Percentiles rank a stretch among this genome's conserved stretches.
These are phyloP conservation scores for Aporophyla lueneburgensis DNA, from an alignment of 2,888 invertebrate species.

Conservation along the genomic window DNA sequence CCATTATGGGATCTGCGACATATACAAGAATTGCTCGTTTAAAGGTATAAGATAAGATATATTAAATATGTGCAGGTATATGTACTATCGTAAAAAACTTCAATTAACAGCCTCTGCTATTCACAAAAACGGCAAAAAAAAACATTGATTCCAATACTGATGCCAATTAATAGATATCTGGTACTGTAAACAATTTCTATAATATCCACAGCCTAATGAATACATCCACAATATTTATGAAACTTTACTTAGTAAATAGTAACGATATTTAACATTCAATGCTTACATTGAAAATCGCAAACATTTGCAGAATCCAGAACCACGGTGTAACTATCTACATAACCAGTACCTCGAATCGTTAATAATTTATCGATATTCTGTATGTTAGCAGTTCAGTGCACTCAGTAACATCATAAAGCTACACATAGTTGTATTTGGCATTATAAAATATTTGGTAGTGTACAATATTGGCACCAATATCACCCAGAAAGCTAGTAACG, in stretches of 20 bases:
- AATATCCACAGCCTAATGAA: not conserved
- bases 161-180: not conserved
- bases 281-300: not conserved
- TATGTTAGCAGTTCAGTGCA: not conserved
- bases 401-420: not conserved
- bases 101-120: not conserved
- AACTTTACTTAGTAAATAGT: not conserved
- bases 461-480: not conserved
- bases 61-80: not conserved
- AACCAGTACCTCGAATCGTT: not conserved
- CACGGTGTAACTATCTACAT: not conserved
- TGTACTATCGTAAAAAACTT: not conserved
- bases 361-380: not conserved
- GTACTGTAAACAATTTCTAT: not conserved
- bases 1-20: too few relatives aligned
- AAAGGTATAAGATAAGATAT: too few relatives aligned
- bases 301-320: slow-evolving; percentile 4
- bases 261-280: not conserved
- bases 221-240: not conserved
- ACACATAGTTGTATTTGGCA: not conserved
- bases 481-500: not conserved
- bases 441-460: not conserved
- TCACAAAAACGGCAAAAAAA: not conserved
- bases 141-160: not conserved
- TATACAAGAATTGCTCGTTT: too few relatives aligned